Evolutionary conservation across 2,113 vertebrate species (phyloP).

Genomic region (Menura novaehollandiae): DNA sequence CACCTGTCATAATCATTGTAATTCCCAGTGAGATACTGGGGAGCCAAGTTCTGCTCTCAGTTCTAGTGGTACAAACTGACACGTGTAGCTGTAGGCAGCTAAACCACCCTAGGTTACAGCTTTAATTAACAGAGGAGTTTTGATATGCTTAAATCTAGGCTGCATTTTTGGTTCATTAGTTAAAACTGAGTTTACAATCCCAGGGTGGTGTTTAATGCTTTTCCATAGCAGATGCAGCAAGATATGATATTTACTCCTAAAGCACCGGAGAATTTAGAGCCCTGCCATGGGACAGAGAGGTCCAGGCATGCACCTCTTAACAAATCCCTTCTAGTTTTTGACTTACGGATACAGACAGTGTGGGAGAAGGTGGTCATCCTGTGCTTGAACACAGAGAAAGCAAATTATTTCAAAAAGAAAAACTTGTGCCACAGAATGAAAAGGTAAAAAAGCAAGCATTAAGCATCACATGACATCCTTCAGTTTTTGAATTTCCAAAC

Average conservation of each 20-base stretch:
- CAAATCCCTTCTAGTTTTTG: neutral
- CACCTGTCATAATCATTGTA: neutral
- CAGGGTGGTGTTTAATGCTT: neutral
- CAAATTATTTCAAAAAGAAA: neutral
- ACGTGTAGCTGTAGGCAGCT: neutral
- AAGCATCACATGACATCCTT: neutral
- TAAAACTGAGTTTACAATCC: neutral
- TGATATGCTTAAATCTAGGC: neutral
- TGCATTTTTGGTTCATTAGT: neutral
- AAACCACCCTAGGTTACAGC: neutral
- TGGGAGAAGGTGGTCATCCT: neutral
- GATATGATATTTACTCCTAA: neutral
- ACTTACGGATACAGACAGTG: neutral
- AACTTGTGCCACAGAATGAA: neutral
- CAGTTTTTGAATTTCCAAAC: neutral
- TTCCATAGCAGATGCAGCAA: neutral
- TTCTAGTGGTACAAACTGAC: neutral
- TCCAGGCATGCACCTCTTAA: neutral
- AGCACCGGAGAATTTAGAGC: neutral
- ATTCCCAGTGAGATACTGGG: neutral
- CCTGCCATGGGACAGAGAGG: neutral
- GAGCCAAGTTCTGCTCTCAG: neutral
- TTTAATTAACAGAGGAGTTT: neutral
- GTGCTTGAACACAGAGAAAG: neutral
- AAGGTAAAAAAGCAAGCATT: neutral